Evolutionary conservation across 2,797 vertebrate species (phyloP), one percentile per base, ranked within the genome.

Genomic region (Sebastes itinus): DNA sequence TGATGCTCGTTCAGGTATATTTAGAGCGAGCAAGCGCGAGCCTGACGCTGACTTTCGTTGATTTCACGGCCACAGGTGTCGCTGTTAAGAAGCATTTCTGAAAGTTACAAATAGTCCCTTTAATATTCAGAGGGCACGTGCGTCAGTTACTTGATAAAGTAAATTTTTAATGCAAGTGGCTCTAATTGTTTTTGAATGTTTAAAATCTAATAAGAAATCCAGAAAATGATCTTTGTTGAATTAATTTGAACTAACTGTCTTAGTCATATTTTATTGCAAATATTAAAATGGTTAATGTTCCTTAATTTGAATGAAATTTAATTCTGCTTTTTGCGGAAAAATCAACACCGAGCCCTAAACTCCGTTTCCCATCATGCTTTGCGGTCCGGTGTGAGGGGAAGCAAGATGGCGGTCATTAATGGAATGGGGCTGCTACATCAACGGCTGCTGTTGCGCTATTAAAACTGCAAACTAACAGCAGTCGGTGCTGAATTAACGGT

Each of bases 381-480:
- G 83, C 63, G 2, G 76, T 85, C 83, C 88, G 79, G 80, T 89
- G 64, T 64, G 77, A 76, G 80, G 78, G 67, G 70, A 89, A 92
- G 80, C 87, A 93, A 95, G 93, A 96, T 96, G 96, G 95, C 91
- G 94, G 89, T 89, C 78, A 83, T 86, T 89, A 89, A 92, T 91
- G 91, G 88, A 93, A 28, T 66, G 85, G 91, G 84, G 83, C 86
- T 92, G 46, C 46, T 49, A 49, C 18, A 49, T 49, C 46, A 8
- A 49, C 16, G 46, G 18, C 46, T 49, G 70, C 85, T 87, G 83
- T 90, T 94, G 84, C 91, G 83, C 82, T 90, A 78, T 77, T 92
- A 82, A 90, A 85, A 60, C 54, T 64, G 11, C 38, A 52, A 42
- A 42, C 8, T 7, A 86, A 87, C 85, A 74, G 22, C 32, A n/a